A percentile compares a stretch with the other conserved stretches of the same genome.
Conservation (phyloP, 2,113 vertebrate genomes). For the Hemichromis elongatus region DNA sequence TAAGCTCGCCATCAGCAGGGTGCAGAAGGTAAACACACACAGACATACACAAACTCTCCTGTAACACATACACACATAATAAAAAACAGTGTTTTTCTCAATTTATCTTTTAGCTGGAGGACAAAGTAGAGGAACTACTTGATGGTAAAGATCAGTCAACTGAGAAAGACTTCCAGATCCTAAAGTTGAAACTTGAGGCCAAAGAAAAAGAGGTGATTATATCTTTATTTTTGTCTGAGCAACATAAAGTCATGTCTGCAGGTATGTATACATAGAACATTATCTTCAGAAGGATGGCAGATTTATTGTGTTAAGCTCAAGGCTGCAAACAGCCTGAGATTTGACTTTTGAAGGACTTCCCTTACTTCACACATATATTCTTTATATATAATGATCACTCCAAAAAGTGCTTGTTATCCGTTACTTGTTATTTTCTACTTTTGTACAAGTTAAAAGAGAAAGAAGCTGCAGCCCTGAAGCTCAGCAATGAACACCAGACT, state of each 20-base stretch:
- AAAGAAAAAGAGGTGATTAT: not conserved
- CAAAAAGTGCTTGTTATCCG: not conserved
- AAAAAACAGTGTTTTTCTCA: not conserved
- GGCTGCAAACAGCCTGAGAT: too few species aligned
- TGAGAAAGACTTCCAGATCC: not conserved
- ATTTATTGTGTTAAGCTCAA: too few species aligned
- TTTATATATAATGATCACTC: not conserved
- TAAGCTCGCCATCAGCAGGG: not conserved
- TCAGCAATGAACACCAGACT: accelerated
- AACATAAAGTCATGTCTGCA: not conserved
- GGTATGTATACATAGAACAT: not conserved
- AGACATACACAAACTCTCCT: not conserved
- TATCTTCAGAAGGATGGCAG: too few species aligned
- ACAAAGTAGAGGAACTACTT: not conserved
- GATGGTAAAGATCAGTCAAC: not conserved
- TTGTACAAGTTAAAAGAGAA: too few species aligned
- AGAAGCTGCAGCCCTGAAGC: not conserved
- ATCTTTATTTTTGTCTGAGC: not conserved
- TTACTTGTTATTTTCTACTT: too few species aligned
- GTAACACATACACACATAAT: not conserved
- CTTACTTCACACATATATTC: not conserved
- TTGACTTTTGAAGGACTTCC: too few species aligned
- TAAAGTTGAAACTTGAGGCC: not conserved
- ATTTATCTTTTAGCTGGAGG: not conserved
- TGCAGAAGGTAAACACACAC: not conserved